Base-by-base conservation (phyloP, 2,888 invertebrate genomes). In the Scaptomyza tumidula region DNA sequence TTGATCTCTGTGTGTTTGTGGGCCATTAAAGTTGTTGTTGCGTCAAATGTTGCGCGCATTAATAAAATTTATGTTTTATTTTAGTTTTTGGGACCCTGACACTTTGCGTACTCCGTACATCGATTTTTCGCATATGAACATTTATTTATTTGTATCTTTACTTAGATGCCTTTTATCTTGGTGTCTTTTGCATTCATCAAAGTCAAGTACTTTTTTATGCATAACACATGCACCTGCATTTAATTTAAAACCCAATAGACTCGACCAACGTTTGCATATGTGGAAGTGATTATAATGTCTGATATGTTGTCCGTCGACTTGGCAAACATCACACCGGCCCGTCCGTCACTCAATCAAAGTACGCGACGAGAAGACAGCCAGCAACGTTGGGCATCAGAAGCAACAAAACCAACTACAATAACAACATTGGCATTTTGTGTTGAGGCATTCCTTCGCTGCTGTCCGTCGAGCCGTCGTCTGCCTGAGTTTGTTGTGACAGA, bases 61-160 rank as follows among this genome's bases (percentile, higher is more conserved):
- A 67, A 59, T 67, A 66, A 76, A 60, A 59, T 75, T 16, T 57
- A 76, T 77, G 67, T 60, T 72, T 77, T 57, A 66, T 76, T 77
- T 77, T 56, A 61, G 55, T 61, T 53, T 53, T 35, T 63, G 37
- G 67, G 67, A 45, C 63, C 60, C 52, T 49, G 57, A 58, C 46
- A 52, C 35, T 35, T 45, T 49, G 49, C 19, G 4, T 5, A 9
- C 4, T 6, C 10, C 33, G 35, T n/a, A 19, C 19, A 16, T 13
- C 2, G 19, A 33, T 9, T 49, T 49, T 19, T 31, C 1, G 2
- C 13, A 16, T 19, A 7, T 5, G 11, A 16, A 48, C 2, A 14
- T 7, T 11, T 48, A 11, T 11, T 4, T 35, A 11, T 35, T 11
- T 35, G 35, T 35, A n/a, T n/a, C n/a, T n/a, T n/a, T 16, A 41